Evolutionary conservation across 2,797 vertebrate genomes (phyloP).

Genomic region (Anas capensis): DNA sequence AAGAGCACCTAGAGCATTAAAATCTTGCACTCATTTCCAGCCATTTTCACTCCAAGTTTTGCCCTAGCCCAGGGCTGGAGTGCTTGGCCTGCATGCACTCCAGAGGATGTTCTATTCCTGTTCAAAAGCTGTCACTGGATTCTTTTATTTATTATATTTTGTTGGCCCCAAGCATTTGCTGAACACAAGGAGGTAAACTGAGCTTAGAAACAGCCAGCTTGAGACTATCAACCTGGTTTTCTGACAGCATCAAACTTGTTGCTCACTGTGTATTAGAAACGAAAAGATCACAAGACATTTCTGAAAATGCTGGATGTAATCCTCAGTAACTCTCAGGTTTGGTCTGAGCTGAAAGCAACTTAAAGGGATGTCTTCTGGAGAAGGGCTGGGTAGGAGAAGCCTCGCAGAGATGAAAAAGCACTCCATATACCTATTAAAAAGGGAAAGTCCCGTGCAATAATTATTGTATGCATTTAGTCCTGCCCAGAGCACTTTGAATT

Average conservation of each 20-base stretch:
- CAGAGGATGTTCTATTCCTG: conserved; percentile 16
- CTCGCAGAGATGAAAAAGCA: not conserved
- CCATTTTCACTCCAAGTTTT: not conserved
- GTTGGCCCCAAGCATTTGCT: not conserved
- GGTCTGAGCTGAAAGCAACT: not conserved
- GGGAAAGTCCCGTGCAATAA: not conserved
- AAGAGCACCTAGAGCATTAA: not conserved
- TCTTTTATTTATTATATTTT: conserved; percentile 44
- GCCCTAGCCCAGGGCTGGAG: not conserved
- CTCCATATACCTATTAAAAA: not conserved
- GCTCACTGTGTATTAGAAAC: not conserved
- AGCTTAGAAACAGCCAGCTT: not conserved
- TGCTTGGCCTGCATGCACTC: not conserved
- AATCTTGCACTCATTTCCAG: not conserved
- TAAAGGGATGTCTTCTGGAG: not conserved
- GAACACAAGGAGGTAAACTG: not conserved
- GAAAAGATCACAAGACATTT: not conserved
- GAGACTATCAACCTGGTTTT: not conserved
- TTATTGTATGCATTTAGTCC: not conserved
- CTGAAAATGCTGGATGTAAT: not conserved
- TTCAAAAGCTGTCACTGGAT: conserved; percentile 3
- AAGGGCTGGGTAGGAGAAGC: not conserved
- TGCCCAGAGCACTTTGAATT: not conserved
- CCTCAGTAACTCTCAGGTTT: not conserved
- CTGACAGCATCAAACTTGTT: not conserved